These are phyloP conservation scores for Otus sunia DNA, from an alignment of 2,113 vertebrate genomes.

Conservation along the genomic window DNA sequence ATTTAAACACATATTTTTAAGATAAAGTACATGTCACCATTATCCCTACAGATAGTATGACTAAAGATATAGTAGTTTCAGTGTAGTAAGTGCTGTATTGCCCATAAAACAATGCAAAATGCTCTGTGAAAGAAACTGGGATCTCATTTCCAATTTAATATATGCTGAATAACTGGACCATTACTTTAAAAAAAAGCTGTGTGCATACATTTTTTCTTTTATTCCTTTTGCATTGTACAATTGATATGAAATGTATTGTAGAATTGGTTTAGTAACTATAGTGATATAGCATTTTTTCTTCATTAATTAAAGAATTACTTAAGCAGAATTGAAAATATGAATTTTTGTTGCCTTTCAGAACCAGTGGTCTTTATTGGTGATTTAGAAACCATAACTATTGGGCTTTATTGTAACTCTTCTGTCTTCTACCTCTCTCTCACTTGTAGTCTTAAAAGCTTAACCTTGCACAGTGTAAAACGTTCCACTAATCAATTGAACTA, in stretches of 20 bases:
- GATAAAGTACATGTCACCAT: neutral
- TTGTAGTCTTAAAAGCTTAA: neutral
- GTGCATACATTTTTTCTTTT: neutral
- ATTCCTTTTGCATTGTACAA: neutral
- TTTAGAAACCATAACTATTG: neutral
- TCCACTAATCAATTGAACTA: neutral
- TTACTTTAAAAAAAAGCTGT: neutral
- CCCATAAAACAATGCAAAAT: neutral
- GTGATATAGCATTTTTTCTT: neutral
- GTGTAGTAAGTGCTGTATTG: neutral
- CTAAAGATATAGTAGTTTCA: neutral
- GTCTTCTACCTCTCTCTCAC: neutral
- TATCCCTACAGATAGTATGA: neutral
- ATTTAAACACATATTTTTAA: conserved; percentile 2
- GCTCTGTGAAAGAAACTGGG: neutral
- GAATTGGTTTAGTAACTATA: neutral
- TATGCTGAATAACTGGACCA: neutral
- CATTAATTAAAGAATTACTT: neutral
- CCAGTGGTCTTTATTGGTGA: neutral
- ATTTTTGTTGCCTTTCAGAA: neutral
- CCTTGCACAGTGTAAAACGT: neutral
- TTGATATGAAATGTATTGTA: neutral
- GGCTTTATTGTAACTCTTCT: neutral
- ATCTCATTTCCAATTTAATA: neutral
- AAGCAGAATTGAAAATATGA: neutral